These are phyloP conservation scores for Drosophila prosaltans DNA, from an alignment of 1,140 invertebrate species.

Conservation along the genomic window DNA sequence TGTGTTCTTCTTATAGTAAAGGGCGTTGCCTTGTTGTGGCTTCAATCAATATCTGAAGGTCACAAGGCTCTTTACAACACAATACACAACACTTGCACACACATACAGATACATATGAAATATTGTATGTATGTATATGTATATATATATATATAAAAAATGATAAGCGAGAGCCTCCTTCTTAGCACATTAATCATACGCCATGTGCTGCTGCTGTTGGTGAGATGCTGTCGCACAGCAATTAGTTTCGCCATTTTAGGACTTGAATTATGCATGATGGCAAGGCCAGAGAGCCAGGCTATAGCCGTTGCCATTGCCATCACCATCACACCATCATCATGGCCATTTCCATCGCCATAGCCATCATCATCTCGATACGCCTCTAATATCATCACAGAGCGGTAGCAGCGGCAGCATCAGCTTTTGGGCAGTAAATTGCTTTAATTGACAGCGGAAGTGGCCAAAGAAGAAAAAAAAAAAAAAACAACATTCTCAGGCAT, in stretches of 20 bases:
- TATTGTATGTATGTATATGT: not conserved
- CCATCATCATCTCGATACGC: not conserved
- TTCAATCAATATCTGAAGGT: constrained; percentile 75
- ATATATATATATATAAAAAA: constrained; percentile 9
- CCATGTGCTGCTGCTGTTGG: constrained; percentile 58
- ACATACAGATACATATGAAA: constrained; percentile 3
- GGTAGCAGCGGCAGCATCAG: constrained; percentile 11
- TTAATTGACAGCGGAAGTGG: constrained; percentile 72
- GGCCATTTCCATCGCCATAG: constrained; percentile 8
- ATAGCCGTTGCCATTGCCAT: not conserved
- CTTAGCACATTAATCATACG: constrained; percentile 71
- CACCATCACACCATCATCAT: constrained; percentile 1
- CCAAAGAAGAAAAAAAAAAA: constrained; percentile 21
- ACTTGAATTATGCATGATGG: constrained; percentile 46
- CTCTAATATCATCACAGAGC: constrained; percentile 15
- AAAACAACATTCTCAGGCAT: constrained; percentile 52
- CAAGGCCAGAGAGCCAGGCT: not conserved
- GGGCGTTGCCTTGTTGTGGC: constrained; percentile 54
- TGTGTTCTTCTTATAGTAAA: constrained; percentile 22
- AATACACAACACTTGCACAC: constrained; percentile 12
- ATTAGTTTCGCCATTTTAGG: constrained; percentile 49
- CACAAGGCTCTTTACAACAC: constrained; percentile 29
- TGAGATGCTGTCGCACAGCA: constrained; percentile 48
- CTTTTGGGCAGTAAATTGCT: constrained; percentile 68
- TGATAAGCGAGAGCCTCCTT: constrained; percentile 9